These are phyloP conservation scores for Orthosia incerta DNA, from an alignment of 2,888 invertebrate genomes.

Conservation along the genomic window DNA sequence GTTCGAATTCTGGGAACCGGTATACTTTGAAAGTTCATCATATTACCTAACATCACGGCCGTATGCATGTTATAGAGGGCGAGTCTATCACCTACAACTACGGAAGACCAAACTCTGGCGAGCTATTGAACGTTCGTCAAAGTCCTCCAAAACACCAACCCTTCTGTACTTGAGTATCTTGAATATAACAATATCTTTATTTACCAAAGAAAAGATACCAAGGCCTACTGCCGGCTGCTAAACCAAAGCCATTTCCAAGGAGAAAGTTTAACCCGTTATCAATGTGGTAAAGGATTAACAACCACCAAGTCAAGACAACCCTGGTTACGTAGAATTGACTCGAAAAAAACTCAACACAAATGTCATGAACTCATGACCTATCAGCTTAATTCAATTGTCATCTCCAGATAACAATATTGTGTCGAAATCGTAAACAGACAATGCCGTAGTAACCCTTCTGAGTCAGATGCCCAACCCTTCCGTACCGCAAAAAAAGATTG, in stretches of 20 bases:
- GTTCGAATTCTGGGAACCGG: too few species aligned
- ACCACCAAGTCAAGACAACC: slow-evolving; percentile 8
- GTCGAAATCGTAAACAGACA: neutral
- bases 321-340: neutral
- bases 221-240: too few species aligned
- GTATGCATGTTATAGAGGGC: too few species aligned
- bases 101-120: too few species aligned
- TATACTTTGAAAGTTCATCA: too few species aligned
- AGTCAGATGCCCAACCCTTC: slow-evolving; percentile 39
- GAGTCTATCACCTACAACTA: too few species aligned
- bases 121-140: too few species aligned
- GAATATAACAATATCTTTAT: neutral
- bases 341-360: slow-evolving; percentile 12
- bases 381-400: slow-evolving; percentile 29
- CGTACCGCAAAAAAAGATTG: slow-evolving; percentile 15
- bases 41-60: too few species aligned
- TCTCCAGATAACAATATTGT: neutral
- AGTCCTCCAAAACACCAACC: neutral
- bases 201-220: neutral
- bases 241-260: neutral
- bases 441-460: slow-evolving; percentile 10
- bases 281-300: neutral
- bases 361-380: slow-evolving; percentile 8
- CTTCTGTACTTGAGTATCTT: neutral
- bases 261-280: neutral